Evolutionary conservation across 1,140 invertebrate genomes (phyloP).

Genomic region (Sminthurides bifidus): DNA sequence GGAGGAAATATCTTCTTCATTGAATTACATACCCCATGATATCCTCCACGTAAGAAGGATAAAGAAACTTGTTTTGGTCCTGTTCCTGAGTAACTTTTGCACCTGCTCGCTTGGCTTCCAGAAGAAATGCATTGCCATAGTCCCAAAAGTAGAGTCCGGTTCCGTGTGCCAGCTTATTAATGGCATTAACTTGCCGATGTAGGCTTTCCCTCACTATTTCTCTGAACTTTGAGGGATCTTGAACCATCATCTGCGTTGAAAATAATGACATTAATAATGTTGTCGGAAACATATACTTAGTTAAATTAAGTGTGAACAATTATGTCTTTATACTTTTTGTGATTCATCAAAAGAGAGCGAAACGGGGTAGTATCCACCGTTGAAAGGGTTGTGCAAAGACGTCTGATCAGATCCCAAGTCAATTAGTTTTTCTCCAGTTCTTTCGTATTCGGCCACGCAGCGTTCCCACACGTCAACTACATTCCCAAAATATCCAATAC

Average conservation of each 20-base stretch:
- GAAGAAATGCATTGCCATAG: constrained; percentile 57
- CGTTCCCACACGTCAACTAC: constrained; percentile 51
- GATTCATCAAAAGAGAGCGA: constrained; percentile 40
- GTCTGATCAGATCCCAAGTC: constrained; percentile 59
- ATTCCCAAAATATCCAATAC: constrained; percentile 54
- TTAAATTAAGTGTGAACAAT: constrained; percentile 7
- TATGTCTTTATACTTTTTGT: constrained; percentile 32
- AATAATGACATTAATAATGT: not conserved
- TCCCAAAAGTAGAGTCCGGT: constrained; percentile 55
- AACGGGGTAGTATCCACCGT: constrained; percentile 55
- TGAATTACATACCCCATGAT: constrained; percentile 62
- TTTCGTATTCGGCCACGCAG: constrained; percentile 44
- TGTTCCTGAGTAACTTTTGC: constrained; percentile 38
- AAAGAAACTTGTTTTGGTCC: constrained; percentile 43
- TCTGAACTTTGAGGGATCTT: constrained; percentile 45
- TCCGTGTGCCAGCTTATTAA: constrained; percentile 43
- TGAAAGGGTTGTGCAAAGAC: constrained; percentile 49
- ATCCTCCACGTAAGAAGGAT: constrained; percentile 58
- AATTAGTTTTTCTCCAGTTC: constrained; percentile 46
- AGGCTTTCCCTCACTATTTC: constrained; percentile 48
- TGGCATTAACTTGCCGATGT: constrained; percentile 48
- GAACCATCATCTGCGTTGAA: constrained; percentile 40
- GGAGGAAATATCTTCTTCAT: too few relatives aligned
- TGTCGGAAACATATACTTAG: not conserved
- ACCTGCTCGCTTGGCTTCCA: constrained; percentile 52